Conservation (phyloP, 2,113 vertebrate genomes). For the Ceyx melanurus region DNA sequence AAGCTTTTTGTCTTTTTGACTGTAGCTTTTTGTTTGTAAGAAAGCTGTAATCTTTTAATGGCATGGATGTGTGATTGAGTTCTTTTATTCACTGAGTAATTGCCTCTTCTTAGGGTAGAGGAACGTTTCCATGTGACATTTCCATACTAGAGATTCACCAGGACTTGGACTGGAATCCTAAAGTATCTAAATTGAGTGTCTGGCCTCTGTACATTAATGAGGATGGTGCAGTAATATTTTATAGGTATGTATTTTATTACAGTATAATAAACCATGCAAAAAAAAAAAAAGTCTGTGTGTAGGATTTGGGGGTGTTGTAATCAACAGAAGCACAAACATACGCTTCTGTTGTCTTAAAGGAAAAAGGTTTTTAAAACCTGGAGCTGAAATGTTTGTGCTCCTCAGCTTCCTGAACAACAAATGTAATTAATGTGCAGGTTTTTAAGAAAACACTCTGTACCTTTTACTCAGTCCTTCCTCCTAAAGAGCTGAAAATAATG, state of each 20-base stretch:
- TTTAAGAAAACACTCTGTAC: not conserved
- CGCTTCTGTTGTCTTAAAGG: not conserved
- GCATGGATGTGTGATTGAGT: not conserved
- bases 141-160: slow-evolving; percentile 98
- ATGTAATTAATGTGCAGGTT: too few species aligned
- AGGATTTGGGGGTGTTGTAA: not conserved
- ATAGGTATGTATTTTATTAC: slow-evolving; percentile 82
- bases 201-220: slow-evolving; percentile 99
- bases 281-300: not conserved
- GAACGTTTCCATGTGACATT: slow-evolving; percentile 98
- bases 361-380: not conserved
- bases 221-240: slow-evolving; percentile 98
- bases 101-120: slow-evolving; percentile 84
- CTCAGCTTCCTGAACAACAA: not conserved
- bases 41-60: not conserved
- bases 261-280: not conserved
- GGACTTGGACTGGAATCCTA: slow-evolving; percentile 98
- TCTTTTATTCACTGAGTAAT: not conserved
- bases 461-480: not conserved
- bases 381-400: not conserved
- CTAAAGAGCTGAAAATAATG: not conserved
- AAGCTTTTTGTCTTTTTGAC: not conserved
- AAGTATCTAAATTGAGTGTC: slow-evolving; percentile 94
- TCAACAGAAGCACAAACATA: not conserved
- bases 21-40: too few species aligned